Evolutionary conservation across 2,888 invertebrate genomes (phyloP).

Genomic region (Ariolimax columbianus): DNA sequence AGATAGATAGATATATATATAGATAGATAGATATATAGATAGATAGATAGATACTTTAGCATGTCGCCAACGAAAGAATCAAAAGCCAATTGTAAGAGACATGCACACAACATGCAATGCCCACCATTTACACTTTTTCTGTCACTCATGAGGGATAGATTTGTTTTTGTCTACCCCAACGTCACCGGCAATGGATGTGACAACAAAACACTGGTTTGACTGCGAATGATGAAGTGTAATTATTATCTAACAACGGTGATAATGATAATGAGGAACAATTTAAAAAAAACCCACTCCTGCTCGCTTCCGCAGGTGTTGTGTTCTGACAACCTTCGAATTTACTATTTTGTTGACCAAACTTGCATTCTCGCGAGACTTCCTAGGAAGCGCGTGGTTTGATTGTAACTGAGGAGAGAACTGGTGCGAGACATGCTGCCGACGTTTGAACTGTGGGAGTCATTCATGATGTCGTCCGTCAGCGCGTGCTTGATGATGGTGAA

Average conservation of each 20-base stretch:
- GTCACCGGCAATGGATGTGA: too few species aligned
- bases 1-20: too few species aligned
- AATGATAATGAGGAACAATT: neutral
- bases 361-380: neutral
- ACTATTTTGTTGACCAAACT: neutral
- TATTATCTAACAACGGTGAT: neutral
- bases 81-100: too few species aligned
- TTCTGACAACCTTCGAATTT: neutral
- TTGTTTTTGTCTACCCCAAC: too few species aligned
- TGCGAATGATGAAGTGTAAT: too few species aligned
- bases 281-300: neutral
- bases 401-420: slow-evolving; percentile 14
- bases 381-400: slow-evolving; percentile 12
- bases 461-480: slow-evolving; percentile 3
- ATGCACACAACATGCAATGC: too few species aligned
- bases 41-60: too few species aligned
- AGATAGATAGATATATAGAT: too few species aligned
- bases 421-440: slow-evolving; percentile 6
- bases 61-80: too few species aligned
- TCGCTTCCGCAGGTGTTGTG: slow-evolving; percentile 8
- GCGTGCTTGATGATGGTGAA: slow-evolving; percentile 24
- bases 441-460: slow-evolving; percentile 11
- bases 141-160: too few species aligned
- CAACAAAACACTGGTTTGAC: too few species aligned
- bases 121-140: too few species aligned